Evolutionary conservation across 2,113 vertebrate genomes (phyloP).

Genomic region (Nyctibius bracteatus): DNA sequence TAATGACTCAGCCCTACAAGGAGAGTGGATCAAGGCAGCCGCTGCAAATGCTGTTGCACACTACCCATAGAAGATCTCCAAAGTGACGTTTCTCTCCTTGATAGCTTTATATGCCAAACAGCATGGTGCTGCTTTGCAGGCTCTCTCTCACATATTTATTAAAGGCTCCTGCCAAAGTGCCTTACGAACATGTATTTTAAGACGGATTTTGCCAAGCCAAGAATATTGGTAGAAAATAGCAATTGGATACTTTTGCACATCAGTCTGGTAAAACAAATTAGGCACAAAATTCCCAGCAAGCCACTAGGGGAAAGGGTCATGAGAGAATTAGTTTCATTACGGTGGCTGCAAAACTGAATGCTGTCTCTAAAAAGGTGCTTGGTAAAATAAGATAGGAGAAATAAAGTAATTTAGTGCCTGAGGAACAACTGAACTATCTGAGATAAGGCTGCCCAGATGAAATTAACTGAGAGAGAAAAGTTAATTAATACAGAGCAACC

Average conservation of each 20-base stretch:
- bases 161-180: not conserved
- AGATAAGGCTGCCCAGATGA: not conserved
- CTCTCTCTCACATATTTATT: not conserved
- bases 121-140: not conserved
- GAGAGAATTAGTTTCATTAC: not conserved
- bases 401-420: not conserved
- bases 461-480: not conserved
- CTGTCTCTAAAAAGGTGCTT: not conserved
- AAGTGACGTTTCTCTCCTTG: not conserved
- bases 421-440: not conserved
- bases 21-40: not conserved
- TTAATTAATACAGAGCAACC: slow-evolving; percentile 2
- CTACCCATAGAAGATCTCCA: not conserved
- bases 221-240: not conserved
- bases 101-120: not conserved
- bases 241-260: not conserved
- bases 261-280: not conserved
- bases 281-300: not conserved
- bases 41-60: not conserved
- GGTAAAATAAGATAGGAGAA: not conserved
- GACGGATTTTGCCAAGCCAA: not conserved
- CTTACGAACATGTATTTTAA: not conserved
- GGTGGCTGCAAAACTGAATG: not conserved
- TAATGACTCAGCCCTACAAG: not conserved
- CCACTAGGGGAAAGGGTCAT: not conserved